Evolutionary conservation across 2,888 invertebrate genomes (phyloP), one percentile per base, ranked within the genome.

Genomic region (Lacanobia wlatinum): DNA sequence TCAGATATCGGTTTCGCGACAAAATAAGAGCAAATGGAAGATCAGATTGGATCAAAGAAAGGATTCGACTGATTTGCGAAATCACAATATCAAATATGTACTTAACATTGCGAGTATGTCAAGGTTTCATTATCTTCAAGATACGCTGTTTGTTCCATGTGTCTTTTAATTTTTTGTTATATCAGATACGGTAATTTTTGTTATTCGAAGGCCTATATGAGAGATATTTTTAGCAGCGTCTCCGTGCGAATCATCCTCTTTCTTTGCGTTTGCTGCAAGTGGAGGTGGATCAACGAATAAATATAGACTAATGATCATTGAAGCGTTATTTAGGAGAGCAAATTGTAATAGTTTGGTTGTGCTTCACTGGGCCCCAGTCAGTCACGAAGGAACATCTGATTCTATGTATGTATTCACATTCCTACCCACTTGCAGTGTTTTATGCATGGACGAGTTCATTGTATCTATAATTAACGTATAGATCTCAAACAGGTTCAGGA

Each of bases 371-470:
- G 28, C 62, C 38, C 9, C 60, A 76, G 50, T 69, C 53, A 71
- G 53, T 64, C 72, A 68, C 80, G 73, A 72, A 78, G 69, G 66
- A 73, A 62, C 66, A 63, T 58, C 58, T 69, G 69, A 53, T 70
- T 77, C 72, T 58, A 69, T 78, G 67, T 64, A 74, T 53, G 50
- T 75, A 85, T 86, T 63, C 79, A 68, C 80, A 87, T 86, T 85
- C 86, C 73, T 83, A 78, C 79, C 80, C 76, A 85, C 73, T 82
- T 86, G 75, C 58, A 73, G 74, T 50, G 59, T 73, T 77, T 80
- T 71, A 85, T 83, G 86, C 80, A 70, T 59, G 60, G 60, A 40
- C 59, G 70, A 62, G 75, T 86, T 72, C 69, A 73, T 74, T 75
- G 76, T 75, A 80, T 73, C 64, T 43, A 73, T 72, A 65, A 78